Base-by-base conservation (phyloP, 2,888 invertebrate genomes). In the Stenichneumon culpator region DNA sequence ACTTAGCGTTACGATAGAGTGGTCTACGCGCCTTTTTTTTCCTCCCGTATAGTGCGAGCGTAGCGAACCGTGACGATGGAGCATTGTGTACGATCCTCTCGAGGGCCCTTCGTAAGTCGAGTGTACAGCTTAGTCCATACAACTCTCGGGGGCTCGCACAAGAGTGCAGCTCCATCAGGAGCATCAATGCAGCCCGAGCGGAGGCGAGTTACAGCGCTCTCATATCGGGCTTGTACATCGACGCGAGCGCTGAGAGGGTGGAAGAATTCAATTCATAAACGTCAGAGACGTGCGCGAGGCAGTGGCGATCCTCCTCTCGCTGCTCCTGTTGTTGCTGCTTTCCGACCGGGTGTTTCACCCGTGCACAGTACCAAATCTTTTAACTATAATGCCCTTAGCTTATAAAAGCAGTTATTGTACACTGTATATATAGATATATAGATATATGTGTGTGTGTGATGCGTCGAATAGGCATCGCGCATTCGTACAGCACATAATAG, bases 211-310 rank as follows among this genome's bases (percentile, higher is more conserved):
- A 74, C 60, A 74, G 28, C 47, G 52, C n/a, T 44, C 60, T 72
- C 54, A 32, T 88, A 86, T 87, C 88, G 84, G 50, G n/a, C 73
- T 65, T 69, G 22, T 82, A 79, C 54, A 88, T 88, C 87, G 69
- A 57, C 19, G 52, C 52, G 78, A 32, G 69, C 36, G 50, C 60
- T 54, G 60, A 69, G 77, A 86, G 81, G 86, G 85, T 84, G 86
- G 82, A 87, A 88, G 90, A 90, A 93, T 92, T 92, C 89, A 89
- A 92, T 93, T 92, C 89, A 85, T 86, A 84, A 86, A 82, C 79
- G 86, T 86, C 86, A 86, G 72, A 78, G 19, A 52, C 68, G 79
- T 57, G 72, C 70, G 52, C 70, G 69, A 47, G 50, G n/a, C 25
- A 25, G 19, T n/a, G n/a, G 54, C 72, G 36, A 39, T 68, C 28